These are phyloP conservation scores for Acanthopagrus latus DNA, from an alignment of 2,797 vertebrate genomes.

Conservation along the genomic window DNA sequence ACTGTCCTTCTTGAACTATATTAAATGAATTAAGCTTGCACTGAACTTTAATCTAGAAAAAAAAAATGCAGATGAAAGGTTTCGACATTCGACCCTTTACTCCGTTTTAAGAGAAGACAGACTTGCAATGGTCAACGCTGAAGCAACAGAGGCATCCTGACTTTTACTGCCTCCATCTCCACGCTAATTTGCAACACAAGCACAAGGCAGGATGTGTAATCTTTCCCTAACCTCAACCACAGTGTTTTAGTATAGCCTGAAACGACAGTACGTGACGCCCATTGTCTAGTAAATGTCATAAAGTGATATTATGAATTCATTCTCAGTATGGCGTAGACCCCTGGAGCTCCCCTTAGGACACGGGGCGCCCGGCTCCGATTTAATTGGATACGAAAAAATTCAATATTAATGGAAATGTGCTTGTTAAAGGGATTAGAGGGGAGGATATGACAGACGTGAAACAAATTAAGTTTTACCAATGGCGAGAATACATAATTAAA, in stretches of 20 bases:
- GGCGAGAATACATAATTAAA: neutral
- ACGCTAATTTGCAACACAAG: neutral
- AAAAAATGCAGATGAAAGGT: too few species aligned
- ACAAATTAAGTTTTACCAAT: neutral
- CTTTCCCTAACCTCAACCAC: neutral
- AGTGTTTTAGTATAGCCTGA: neutral
- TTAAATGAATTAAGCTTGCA: too few species aligned
- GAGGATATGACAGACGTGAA: constrained; percentile 1
- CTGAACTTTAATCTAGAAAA: too few species aligned
- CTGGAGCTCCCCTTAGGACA: constrained; percentile 5
- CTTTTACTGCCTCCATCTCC: neutral
- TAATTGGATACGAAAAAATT: constrained; percentile 5
- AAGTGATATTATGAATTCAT: neutral
- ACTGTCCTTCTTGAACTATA: too few species aligned
- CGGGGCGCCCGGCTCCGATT: constrained; percentile 5
- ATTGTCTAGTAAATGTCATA: constrained; percentile 6
- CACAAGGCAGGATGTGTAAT: neutral
- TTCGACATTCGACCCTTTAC: too few species aligned
- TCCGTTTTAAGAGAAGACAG: too few species aligned
- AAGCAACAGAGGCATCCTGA: neutral
- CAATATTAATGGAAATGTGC: neutral
- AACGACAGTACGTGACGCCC: neutral
- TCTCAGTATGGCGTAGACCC: neutral
- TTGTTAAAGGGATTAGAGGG: neutral
- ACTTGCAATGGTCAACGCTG: neutral